Conservation (phyloP, 2,113 vertebrate genomes). For the Burhinus bistriatus region DNA sequence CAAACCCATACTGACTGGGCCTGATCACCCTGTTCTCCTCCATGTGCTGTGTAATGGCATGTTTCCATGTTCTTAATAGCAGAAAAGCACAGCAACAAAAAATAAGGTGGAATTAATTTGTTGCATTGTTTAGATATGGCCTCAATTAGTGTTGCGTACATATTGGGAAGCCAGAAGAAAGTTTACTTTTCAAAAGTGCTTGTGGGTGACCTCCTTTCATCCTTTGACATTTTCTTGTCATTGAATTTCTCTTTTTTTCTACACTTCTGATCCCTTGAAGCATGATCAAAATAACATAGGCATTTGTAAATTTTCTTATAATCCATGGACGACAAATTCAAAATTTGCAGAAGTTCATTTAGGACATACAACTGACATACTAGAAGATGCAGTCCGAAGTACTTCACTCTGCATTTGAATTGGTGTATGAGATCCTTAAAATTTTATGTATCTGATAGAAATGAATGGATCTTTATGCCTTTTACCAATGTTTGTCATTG, state of each 20-base stretch:
- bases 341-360: neutral
- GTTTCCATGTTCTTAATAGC: neutral
- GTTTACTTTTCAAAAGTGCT: neutral
- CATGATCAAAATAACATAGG: neutral
- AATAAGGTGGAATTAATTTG: neutral
- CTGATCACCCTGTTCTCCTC: too few species aligned
- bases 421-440: neutral
- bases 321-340: neutral
- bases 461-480: neutral
- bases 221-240: neutral
- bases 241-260: neutral
- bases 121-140: neutral
- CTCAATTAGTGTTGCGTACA: neutral
- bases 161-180: neutral
- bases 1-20: too few species aligned
- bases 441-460: neutral
- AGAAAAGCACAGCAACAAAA: neutral
- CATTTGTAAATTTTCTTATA: neutral
- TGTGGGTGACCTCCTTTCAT: neutral
- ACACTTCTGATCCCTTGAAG: neutral
- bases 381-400: neutral
- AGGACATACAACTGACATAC: neutral
- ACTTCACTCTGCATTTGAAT: neutral
- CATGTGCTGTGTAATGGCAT: too few species aligned
- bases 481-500: neutral